These are phyloP conservation scores for Trachelus tabidus DNA, from an alignment of 2,888 invertebrate species.

Conservation along the genomic window DNA sequence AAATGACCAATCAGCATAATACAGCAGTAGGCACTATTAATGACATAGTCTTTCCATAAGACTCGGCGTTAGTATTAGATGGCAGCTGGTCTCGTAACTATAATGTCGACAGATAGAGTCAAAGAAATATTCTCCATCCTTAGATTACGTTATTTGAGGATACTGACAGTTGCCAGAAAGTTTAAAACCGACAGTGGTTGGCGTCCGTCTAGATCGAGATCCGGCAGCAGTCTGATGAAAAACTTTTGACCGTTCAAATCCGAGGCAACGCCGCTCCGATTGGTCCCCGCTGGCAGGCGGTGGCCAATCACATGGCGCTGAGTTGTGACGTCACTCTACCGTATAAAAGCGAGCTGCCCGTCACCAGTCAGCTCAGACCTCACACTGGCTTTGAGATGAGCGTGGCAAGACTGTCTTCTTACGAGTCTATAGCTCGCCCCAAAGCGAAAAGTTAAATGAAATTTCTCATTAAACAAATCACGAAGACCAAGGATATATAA, in stretches of 20 bases:
- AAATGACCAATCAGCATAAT: neutral
- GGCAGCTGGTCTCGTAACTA: neutral
- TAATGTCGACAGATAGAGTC: neutral
- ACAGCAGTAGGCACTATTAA: neutral
- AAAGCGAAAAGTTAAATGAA: conserved; percentile 18
- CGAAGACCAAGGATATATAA: conserved; percentile 45
- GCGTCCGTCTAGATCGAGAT: conserved; percentile 49
- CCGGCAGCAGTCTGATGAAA: conserved; percentile 44
- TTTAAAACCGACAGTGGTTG: neutral
- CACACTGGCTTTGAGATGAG: conserved; percentile 50
- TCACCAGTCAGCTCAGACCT: conserved; percentile 51
- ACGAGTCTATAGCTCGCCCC: conserved; percentile 23
- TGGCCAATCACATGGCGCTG: conserved; percentile 46
- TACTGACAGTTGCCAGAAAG: neutral
- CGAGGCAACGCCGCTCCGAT: conserved; percentile 60
- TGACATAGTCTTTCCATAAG: neutral
- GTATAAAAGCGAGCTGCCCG: conserved; percentile 52
- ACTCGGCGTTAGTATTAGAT: neutral
- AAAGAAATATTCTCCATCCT: conserved; percentile 10
- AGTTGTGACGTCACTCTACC: conserved; percentile 49
- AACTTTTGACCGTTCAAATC: conserved; percentile 28
- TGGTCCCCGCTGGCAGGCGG: conserved; percentile 37
- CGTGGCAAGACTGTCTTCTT: conserved; percentile 42
- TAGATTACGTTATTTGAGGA: conserved; percentile 12
- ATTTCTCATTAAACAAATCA: conserved; percentile 10